A percentile compares a stretch with the other conserved stretches of the same genome.
These are phyloP conservation scores for Helobdella robusta DNA, from an alignment of 2,888 invertebrate species.

Conservation along the genomic window DNA sequence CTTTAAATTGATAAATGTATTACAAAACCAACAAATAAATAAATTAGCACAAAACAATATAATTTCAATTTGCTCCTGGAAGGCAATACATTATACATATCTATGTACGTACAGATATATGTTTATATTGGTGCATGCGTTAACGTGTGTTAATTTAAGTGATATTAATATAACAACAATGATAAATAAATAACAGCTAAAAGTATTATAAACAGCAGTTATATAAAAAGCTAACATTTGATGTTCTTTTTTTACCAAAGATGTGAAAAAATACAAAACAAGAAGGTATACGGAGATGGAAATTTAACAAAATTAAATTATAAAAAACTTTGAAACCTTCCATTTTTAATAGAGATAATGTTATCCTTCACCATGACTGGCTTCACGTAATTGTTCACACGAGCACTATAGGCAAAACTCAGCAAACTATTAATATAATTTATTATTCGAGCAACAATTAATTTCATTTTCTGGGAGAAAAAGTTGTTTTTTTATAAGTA, in stretches of 20 bases:
- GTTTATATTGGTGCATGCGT: too few species aligned
- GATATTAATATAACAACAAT: constrained; percentile 10
- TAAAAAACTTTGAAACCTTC: constrained; percentile 48
- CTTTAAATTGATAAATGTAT: not conserved
- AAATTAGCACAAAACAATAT: not conserved
- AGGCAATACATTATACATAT: too few species aligned
- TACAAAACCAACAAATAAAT: not conserved
- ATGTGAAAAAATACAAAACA: too few species aligned
- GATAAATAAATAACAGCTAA: not conserved
- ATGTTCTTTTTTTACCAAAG: too few species aligned
- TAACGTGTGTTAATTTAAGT: not conserved
- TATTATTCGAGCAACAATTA: not conserved
- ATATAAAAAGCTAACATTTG: not conserved
- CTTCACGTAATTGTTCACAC: constrained; percentile 59
- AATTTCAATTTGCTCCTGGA: too few species aligned
- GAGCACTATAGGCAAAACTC: constrained; percentile 48
- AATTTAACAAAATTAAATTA: not conserved
- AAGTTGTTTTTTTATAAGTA: not conserved
- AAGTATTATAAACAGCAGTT: not conserved
- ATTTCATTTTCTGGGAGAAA: not conserved
- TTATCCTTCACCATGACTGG: constrained; percentile 57
- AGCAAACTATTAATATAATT: constrained; percentile 34
- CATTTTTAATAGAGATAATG: constrained; percentile 58
- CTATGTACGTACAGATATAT: too few species aligned
- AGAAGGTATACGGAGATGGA: not conserved